Base-by-base conservation (phyloP, 2,113 vertebrate genomes). In the Spea multiplicata region DNA sequence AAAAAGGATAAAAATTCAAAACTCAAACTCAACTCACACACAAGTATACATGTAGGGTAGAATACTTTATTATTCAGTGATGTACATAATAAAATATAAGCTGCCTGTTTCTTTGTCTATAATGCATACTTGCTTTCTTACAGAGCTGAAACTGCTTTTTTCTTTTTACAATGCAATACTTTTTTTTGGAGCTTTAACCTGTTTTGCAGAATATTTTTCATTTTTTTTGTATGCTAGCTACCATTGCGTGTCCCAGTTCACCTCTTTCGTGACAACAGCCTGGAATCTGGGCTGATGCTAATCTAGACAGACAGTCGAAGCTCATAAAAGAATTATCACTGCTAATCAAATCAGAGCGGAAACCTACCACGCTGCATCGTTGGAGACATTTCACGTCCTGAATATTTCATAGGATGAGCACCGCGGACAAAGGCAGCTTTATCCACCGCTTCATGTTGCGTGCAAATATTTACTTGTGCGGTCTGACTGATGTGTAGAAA, bases 301-400 rank as follows among this genome's bases (percentile, higher is more conserved):
- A 97, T 95, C 92, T 89, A 84, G 91, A 86, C 91, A 89, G 96
- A 95, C 95, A 96, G 91, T 92, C 92, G 87, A 78, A 91, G 89
- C 91, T 97, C 94, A 97, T 97, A 94, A 96, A 97, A 97, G 93
- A 97, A 97, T 95, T 93, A 97, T 97, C 92, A 92, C 90, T 90
- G 93, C 93, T 96, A 92, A 97, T 96, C 94, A 96, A 97, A 96
- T 96, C 90, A 94, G 92, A 91, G 88, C 78, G 92, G 95, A 96
- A 97, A 93, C 90, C 88, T 89, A 91, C 91, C 86, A 90, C 93
- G 88, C 85, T 85, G 91, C 91, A 93, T 95, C 95, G 88, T 86
- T 87, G 84, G 91, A 90, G 89, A 88, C 86, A 85, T 86, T 90
- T 89, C 88, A 85, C 17, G 82, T 84, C 83, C 89, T 98, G 94